Evolutionary conservation across 2,888 invertebrate species (phyloP).

Genomic region (Rhorus exstirpatorius): DNA sequence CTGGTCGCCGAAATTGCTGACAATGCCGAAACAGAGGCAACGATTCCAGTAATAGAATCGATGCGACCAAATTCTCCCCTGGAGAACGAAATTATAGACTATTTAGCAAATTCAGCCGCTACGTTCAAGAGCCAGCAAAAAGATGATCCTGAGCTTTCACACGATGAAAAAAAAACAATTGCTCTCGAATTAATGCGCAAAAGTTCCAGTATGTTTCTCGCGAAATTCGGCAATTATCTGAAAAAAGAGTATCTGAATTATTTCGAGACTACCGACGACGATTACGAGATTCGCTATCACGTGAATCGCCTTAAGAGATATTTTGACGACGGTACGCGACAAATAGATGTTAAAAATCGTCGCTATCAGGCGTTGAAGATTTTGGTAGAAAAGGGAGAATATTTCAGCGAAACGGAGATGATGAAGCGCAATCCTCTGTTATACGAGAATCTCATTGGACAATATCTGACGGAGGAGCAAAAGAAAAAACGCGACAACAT

Average conservation of each 20-base stretch:
- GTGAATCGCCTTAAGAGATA: conserved; percentile 88
- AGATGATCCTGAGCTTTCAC: conserved; percentile 91
- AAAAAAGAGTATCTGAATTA: conserved; percentile 90
- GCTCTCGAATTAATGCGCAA: conserved; percentile 89
- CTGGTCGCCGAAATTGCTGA: neutral
- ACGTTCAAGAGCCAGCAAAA: conserved; percentile 94
- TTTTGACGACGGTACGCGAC: conserved; percentile 87
- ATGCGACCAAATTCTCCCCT: conserved; percentile 74
- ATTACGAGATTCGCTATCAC: conserved; percentile 89
- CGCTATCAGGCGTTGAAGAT: conserved; percentile 93
- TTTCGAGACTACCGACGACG: conserved; percentile 87
- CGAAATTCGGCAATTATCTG: conserved; percentile 92
- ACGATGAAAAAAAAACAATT: conserved; percentile 90
- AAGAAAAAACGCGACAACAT: conserved; percentile 89
- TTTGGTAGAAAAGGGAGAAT: conserved; percentile 90
- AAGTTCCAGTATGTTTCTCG: conserved; percentile 91
- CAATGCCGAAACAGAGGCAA: conserved; percentile 16
- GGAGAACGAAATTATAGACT: conserved; percentile 88
- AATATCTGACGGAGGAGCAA: conserved; percentile 93
- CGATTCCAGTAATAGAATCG: conserved; percentile 48
- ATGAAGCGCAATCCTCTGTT: conserved; percentile 95
- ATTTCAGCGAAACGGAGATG: conserved; percentile 98
- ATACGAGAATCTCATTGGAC: conserved; percentile 96
- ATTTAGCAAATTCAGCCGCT: conserved; percentile 85
- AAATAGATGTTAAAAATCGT: conserved; percentile 91